Conservation (phyloP, 1,140 invertebrate species). For the Elymnias hypermnestra region DNA sequence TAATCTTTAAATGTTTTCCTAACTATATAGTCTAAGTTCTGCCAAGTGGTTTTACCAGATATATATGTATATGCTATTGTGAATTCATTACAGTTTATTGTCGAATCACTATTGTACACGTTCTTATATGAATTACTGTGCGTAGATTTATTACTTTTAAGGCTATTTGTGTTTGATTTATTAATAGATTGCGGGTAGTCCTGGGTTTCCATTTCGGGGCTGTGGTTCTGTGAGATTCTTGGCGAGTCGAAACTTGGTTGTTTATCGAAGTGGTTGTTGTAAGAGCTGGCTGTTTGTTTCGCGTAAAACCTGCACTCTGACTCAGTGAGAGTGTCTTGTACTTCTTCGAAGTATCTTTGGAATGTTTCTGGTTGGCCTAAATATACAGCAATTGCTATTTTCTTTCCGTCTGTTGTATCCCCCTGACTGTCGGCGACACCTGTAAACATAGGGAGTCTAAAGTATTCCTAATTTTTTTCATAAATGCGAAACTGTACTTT, state of each 20-base stretch:
- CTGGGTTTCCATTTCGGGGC: constrained; percentile 64
- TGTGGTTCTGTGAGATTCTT: constrained; percentile 69
- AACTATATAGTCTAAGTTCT: constrained; percentile 93
- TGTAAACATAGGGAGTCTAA: too few relatives aligned
- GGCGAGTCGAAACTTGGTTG: constrained; percentile 76
- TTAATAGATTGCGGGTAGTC: constrained; percentile 68
- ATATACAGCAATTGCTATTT: constrained; percentile 89
- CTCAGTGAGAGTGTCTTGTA: constrained; percentile 76
- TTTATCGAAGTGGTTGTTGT: constrained; percentile 71
- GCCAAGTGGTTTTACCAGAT: constrained; percentile 96
- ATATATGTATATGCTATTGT: constrained; percentile 93
- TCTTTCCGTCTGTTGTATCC: constrained; percentile 89
- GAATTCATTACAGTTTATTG: constrained; percentile 78
- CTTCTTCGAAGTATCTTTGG: constrained; percentile 82
- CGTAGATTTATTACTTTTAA: constrained; percentile 77
- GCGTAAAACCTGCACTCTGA: constrained; percentile 76
- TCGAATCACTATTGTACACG: constrained; percentile 73
- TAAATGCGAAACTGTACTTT: too few relatives aligned
- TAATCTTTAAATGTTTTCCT: constrained; percentile 97
- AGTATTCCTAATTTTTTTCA: too few relatives aligned
- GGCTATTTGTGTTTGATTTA: constrained; percentile 73
- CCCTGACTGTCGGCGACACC: constrained; percentile 80
- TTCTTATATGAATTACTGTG: constrained; percentile 76
- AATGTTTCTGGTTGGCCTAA: constrained; percentile 88
- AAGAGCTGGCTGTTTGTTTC: constrained; percentile 62